phyloP scores from a whole-genome alignment of 2,797 vertebrate species.

The Chromis chromis region DNA sequence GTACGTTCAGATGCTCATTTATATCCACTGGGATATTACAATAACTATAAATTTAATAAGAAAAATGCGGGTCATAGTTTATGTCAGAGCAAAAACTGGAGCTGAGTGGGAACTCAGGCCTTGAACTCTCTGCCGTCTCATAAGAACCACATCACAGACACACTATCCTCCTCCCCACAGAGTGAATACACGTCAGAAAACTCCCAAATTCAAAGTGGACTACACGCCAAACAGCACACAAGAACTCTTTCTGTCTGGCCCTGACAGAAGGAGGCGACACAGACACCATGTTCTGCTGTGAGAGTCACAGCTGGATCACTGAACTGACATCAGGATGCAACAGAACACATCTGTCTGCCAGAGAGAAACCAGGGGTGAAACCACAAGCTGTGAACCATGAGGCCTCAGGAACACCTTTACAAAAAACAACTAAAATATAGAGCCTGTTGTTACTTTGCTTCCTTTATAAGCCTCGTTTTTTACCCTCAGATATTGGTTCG shows the following conservation, averaged over 20 bases:
- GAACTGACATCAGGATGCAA: constrained; percentile 37
- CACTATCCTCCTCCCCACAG: constrained; percentile 18
- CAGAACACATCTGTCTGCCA: constrained; percentile 27
- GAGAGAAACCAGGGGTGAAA: constrained; percentile 39
- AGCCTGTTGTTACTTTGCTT: too few species aligned
- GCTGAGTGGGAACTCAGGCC: not conserved
- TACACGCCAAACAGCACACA: not conserved
- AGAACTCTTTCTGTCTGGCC: not conserved
- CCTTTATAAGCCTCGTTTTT: too few species aligned
- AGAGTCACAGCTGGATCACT: constrained; percentile 55
- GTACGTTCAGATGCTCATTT: not conserved
- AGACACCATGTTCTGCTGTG: constrained; percentile 42
- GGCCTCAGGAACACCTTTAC: not conserved
- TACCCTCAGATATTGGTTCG: too few species aligned
- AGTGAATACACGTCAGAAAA: not conserved
- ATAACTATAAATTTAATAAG: not conserved
- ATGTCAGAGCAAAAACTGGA: constrained; percentile 14
- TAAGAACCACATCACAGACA: constrained; percentile 15
- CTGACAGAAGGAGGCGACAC: constrained; percentile 31
- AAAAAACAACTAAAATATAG: not conserved
- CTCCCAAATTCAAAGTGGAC: constrained; percentile 12
- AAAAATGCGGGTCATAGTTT: constrained; percentile 10
- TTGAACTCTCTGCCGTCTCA: constrained; percentile 1
- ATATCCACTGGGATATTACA: too few species aligned
- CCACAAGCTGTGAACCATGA: constrained; percentile 54